phyloP scores from a whole-genome alignment of 2,888 invertebrate genomes.

The Anticlea derivata region DNA sequence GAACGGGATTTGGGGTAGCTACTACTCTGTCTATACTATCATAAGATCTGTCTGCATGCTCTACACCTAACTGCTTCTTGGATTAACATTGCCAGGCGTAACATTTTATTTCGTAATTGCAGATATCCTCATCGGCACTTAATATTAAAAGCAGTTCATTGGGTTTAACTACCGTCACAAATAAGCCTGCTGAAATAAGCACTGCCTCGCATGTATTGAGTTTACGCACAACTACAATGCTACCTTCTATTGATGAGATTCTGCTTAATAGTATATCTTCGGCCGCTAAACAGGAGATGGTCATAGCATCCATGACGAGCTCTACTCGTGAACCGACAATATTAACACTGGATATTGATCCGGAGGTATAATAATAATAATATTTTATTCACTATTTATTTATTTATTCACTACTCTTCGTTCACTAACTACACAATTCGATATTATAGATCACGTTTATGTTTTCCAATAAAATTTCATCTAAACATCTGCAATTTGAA shows the following conservation, averaged over 20 bases:
- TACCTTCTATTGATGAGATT: constrained; percentile 85
- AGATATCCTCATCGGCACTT: constrained; percentile 80
- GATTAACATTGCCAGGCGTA: constrained; percentile 64
- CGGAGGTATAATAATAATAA: constrained; percentile 82
- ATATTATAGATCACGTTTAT: constrained; percentile 24
- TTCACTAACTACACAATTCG: constrained; percentile 32
- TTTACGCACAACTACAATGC: constrained; percentile 83
- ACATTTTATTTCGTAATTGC: constrained; percentile 80
- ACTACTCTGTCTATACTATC: constrained; percentile 35
- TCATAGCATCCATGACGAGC: constrained; percentile 79
- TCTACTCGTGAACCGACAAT: constrained; percentile 81
- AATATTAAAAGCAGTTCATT: constrained; percentile 80
- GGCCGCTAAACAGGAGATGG: constrained; percentile 84
- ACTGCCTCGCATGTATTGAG: constrained; percentile 83
- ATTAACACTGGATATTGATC: constrained; percentile 85
- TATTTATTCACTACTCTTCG: constrained; percentile 29
- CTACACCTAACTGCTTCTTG: constrained; percentile 58
- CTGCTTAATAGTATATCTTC: constrained; percentile 85
- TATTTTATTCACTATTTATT: constrained; percentile 39
- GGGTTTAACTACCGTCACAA: constrained; percentile 75
- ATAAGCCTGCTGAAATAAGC: constrained; percentile 77
- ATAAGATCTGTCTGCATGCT: constrained; percentile 69
- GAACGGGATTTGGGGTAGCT: constrained; percentile 36
- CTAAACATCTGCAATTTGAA: constrained; percentile 30
- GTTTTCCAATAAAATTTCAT: constrained; percentile 25